phyloP scores from a whole-genome alignment of 2,797 vertebrate genomes.

The Lepilemur ruficaudatus region DNA sequence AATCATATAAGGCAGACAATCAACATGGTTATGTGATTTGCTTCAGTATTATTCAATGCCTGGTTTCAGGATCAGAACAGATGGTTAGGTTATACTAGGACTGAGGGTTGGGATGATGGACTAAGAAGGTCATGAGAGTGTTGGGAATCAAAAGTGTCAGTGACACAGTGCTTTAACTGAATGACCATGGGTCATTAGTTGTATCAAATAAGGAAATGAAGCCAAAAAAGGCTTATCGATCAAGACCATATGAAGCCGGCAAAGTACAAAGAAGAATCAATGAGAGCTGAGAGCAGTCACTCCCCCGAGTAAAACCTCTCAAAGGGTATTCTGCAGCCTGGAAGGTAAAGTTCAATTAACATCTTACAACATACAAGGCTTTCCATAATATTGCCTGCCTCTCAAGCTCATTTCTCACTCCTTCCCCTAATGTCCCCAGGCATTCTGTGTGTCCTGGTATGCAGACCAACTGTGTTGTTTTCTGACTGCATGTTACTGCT shows the following conservation, averaged over 20 bases:
- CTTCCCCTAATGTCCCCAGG: neutral
- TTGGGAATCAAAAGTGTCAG: neutral
- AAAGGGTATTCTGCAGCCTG: neutral
- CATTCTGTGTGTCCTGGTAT: neutral
- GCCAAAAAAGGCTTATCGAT: neutral
- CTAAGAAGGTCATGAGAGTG: neutral
- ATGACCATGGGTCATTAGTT: neutral
- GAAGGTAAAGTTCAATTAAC: neutral
- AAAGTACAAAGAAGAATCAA: neutral
- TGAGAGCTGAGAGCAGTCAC: neutral
- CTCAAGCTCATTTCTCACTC: neutral
- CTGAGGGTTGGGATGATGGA: neutral
- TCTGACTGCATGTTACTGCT: neutral
- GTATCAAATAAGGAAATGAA: conserved; percentile 13
- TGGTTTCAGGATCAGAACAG: neutral
- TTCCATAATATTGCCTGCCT: neutral
- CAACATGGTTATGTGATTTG: neutral
- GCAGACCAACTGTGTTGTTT: neutral
- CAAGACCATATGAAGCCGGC: neutral
- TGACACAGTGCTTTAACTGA: neutral
- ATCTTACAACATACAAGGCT: neutral
- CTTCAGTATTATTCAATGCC: neutral
- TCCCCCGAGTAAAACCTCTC: neutral
- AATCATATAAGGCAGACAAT: neutral
- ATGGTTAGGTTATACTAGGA: neutral